Evolutionary conservation across 2,888 invertebrate genomes (phyloP), one percentile per base, ranked within the genome.

Genomic region (Idaea dimidiata): DNA sequence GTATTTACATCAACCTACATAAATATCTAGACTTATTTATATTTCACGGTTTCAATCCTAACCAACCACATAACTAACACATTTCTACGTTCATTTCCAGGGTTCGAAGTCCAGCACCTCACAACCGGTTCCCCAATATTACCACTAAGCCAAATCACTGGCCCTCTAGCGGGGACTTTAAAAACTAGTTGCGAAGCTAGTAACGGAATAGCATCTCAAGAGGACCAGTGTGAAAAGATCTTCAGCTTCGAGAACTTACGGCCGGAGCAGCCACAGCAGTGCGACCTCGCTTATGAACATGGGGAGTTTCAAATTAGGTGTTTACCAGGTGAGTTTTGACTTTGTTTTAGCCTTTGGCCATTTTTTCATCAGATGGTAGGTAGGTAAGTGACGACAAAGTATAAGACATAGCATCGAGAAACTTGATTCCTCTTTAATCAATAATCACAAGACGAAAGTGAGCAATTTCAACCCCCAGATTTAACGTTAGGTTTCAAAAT

Each of bases 251-350:
- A 89, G 62, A 82, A 84, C 58, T 68, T 92, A 61, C 82, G 92
- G 66, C 92, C 92, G 0, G 88, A 79, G 43, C 85, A 83, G 63
- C 91, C 90, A 0, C 84, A 83, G 62, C 88, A 88, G 62, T 92
- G 91, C 62, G 91, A 92, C 67, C 75, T 92, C 54, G 86, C 88
- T 0, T 91, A 81, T 62, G 91, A 92, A 68, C 84, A 84, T 69
- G 84, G 82, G 6, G 91, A 89, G 75, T 91, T 91, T 65, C 91
- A 90, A 72, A 89, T 92, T 83, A 83, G 88, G 66, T 92, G 91
- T 74, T 82, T 87, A 67, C 90, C 92, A 79, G 92, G 92, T 91
- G 75, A 63, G 64, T 60, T 6, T 16, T 58, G 6, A 43, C 8
- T 14, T 43, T 10, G 43, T 43, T 6, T 32, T 32, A 32, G 6